Percentiles rank a stretch among this genome's conserved stretches.
phyloP scores from a whole-genome alignment of 2,797 vertebrate genomes.

The Cercopithecus hamlyni region DNA sequence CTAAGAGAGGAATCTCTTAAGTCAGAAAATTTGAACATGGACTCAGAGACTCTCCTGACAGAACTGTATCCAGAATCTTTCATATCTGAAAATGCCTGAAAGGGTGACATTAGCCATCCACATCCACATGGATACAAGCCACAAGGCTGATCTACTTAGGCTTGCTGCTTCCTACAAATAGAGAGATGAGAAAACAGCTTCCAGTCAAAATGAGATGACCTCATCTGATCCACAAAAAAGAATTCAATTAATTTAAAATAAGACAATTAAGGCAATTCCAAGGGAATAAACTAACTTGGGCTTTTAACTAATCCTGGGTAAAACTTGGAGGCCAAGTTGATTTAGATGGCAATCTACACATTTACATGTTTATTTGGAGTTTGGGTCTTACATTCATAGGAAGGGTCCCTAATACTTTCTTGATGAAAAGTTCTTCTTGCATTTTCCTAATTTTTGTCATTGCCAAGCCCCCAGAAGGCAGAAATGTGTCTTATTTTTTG shows the following conservation, averaged over 20 bases:
- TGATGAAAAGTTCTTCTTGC: neutral
- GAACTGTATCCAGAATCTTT: neutral
- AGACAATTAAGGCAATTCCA: slow-evolving; percentile 69
- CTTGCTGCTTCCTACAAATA: slow-evolving; percentile 33
- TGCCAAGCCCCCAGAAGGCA: neutral
- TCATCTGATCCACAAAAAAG: slow-evolving; percentile 64
- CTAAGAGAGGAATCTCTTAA: neutral
- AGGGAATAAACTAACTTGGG: slow-evolving; percentile 17
- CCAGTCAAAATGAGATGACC: slow-evolving; percentile 71
- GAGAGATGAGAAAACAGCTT: slow-evolving; percentile 42
- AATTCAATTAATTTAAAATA: slow-evolving; percentile 72
- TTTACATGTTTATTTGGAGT: neutral
- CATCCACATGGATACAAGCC: neutral
- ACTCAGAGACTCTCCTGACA: neutral
- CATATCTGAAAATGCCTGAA: neutral
- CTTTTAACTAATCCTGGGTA: slow-evolving; percentile 36
- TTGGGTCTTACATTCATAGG: slow-evolving; percentile 5
- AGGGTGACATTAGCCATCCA: neutral
- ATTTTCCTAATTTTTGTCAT: slow-evolving; percentile 28
- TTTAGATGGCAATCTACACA: slow-evolving; percentile 23
- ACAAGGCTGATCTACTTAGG: slow-evolving; percentile 1
- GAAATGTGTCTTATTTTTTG: neutral
- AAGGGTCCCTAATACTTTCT: neutral
- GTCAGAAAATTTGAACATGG: neutral
- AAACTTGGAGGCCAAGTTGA: neutral